Evolutionary conservation across 2,113 vertebrate species (phyloP), one percentile per base, ranked within the genome.

Genomic region (Neolamprologus ventralis): DNA sequence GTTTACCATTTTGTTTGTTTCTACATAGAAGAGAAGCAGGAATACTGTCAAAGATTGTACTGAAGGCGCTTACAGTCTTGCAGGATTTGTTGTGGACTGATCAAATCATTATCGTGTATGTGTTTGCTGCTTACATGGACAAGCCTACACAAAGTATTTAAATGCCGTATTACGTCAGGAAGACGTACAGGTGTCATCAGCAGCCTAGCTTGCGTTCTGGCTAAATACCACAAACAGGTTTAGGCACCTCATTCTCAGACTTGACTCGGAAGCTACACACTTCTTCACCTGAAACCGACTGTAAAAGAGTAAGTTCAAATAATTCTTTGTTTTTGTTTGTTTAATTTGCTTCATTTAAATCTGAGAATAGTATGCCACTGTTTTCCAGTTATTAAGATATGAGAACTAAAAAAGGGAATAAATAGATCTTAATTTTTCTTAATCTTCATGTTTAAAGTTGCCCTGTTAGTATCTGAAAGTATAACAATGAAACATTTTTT

Each of bases 161-260:
- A 8, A 21, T 28, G 57, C 75, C 23, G 8, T 3, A 9, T 68
- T 28, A 23, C 4, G 2, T 5, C 3, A n/a, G 28, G 5, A 10
- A 23, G 21, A 47, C 7, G 28, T 26, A 7, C 6, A n/a, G 40
- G 17, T 54, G 81, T 89, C 85, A 75, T 79, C 84, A 84, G 4
- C 4, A 3, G 5, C 10, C 5, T 45, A 2, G 65, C 81, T 51
- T 80, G 6, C 35, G 7, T 71, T 40, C 17, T 28, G 21, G 4
- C 82, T 91, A 92, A 92, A 94, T 84, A 73, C 51, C 17, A 12
- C 28, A 78, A 90, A 91, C 94, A 53, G 82, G 92, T 93, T 92
- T 7, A 17, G 82, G 4, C 31, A 78, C 2, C 1, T 23, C 47
- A 82, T 19, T 86, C 17, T n/a, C 23, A 1, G 2, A 58, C 37